Conservation (phyloP, 2,888 invertebrate species). For the Resseliella maxima region DNA sequence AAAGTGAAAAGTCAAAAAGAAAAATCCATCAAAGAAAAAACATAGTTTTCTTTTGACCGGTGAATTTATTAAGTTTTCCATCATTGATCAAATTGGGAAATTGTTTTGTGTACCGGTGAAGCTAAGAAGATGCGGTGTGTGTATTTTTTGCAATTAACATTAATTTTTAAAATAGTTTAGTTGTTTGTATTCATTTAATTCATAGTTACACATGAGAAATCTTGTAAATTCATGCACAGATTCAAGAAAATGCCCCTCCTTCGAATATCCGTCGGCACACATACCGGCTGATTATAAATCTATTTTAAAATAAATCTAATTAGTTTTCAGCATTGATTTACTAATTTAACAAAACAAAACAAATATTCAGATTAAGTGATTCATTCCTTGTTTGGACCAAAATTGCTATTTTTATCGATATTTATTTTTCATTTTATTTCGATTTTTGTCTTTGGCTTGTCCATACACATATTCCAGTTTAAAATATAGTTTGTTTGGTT, state of each 20-base stretch:
- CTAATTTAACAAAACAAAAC: not conserved
- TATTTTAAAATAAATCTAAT: not conserved
- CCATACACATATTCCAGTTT: not conserved
- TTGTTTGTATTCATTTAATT: not conserved
- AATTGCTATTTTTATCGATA: not conserved
- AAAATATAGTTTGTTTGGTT: not conserved
- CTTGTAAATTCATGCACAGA: not conserved
- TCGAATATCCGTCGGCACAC: not conserved
- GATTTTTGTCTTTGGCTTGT: not conserved
- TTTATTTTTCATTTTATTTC: not conserved
- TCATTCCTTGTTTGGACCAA: not conserved
- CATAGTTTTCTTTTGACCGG: not conserved
- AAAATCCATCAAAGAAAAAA: not conserved
- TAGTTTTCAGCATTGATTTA: not conserved
- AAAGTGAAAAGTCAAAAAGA: not conserved
- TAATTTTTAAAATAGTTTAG: too few relatives aligned
- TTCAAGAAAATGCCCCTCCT: too few relatives aligned
- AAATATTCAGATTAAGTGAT: not conserved
- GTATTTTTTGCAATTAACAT: constrained; percentile 41
- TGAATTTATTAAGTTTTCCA: constrained; percentile 9
- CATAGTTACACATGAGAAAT: not conserved
- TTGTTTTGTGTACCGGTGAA: constrained; percentile 51
- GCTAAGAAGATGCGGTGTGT: constrained; percentile 54
- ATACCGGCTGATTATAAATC: too few relatives aligned
- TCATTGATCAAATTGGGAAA: constrained; percentile 50